Evolutionary conservation across 2,113 vertebrate genomes (phyloP).

Genomic region (Murina feae): DNA sequence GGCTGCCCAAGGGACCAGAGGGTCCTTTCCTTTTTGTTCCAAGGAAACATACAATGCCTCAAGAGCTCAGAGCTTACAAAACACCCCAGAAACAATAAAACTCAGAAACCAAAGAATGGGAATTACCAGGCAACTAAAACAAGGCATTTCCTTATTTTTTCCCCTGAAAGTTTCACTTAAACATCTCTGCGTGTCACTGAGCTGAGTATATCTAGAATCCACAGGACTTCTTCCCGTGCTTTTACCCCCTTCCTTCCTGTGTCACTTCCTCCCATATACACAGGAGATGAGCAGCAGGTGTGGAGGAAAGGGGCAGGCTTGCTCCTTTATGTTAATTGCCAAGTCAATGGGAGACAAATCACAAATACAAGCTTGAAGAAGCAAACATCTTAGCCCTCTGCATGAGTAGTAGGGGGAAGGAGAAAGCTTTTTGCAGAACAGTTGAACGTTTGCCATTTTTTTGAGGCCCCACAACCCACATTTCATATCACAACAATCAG

Average conservation of each 20-base stretch:
- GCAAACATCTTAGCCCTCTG: neutral
- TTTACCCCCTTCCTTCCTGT: neutral
- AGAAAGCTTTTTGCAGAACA: neutral
- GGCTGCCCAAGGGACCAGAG: neutral
- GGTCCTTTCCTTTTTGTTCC: neutral
- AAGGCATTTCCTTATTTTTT: constrained; percentile 21
- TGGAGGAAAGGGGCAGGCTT: neutral
- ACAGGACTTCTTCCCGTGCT: neutral
- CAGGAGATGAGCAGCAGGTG: neutral
- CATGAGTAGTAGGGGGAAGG: neutral
- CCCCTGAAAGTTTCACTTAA: neutral
- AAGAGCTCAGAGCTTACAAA: neutral
- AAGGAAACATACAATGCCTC: neutral
- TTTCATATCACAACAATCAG: neutral
- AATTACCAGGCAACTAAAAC: neutral
- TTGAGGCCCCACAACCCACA: neutral
- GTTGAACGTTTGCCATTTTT: neutral
- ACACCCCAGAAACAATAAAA: neutral
- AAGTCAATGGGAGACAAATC: neutral
- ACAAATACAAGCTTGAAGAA: neutral
- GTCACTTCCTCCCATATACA: neutral
- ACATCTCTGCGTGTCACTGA: neutral
- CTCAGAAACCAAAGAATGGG: neutral
- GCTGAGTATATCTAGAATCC: neutral
- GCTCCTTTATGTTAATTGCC: neutral